Percentiles rank a stretch among this genome's conserved stretches.
phyloP scores from a whole-genome alignment of 2,888 invertebrate genomes.

The Leucophenga maculata region DNA sequence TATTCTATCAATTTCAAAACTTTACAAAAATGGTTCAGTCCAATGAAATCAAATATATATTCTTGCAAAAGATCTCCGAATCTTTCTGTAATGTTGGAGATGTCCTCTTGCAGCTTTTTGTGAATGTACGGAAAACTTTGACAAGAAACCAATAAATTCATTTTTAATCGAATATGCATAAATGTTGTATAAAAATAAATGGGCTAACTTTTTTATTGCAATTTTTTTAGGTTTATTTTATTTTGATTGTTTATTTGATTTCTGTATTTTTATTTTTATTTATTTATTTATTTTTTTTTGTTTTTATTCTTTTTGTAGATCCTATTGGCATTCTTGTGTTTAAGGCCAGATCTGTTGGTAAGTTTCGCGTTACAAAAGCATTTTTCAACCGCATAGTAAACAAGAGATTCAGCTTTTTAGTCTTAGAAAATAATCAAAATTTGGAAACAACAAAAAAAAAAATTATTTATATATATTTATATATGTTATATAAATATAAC shows the following conservation, averaged over 20 bases:
- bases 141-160: too few relatives aligned
- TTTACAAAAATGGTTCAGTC: too few relatives aligned
- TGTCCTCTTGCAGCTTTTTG: too few relatives aligned
- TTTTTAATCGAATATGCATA: too few relatives aligned
- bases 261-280: constrained; percentile 57
- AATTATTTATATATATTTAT: too few relatives aligned
- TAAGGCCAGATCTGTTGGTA: constrained; percentile 84
- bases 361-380: constrained; percentile 73
- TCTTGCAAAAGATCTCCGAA: too few relatives aligned
- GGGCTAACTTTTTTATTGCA: not conserved
- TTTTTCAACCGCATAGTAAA: constrained; percentile 37
- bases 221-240: not conserved
- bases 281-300: constrained; percentile 72
- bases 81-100: too few relatives aligned
- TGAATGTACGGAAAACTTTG: too few relatives aligned
- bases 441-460: constrained; percentile 6
- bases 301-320: constrained; percentile 79
- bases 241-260: not conserved
- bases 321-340: constrained; percentile 84
- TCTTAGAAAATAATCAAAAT: constrained; percentile 20
- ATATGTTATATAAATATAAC: too few relatives aligned
- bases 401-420: constrained; percentile 31
- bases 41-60: too few relatives aligned
- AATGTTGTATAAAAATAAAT: too few relatives aligned
- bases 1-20: too few relatives aligned